Conservation (phyloP, 92 coral and sea anemone genomes). For the Pocillopora grandis region DNA sequence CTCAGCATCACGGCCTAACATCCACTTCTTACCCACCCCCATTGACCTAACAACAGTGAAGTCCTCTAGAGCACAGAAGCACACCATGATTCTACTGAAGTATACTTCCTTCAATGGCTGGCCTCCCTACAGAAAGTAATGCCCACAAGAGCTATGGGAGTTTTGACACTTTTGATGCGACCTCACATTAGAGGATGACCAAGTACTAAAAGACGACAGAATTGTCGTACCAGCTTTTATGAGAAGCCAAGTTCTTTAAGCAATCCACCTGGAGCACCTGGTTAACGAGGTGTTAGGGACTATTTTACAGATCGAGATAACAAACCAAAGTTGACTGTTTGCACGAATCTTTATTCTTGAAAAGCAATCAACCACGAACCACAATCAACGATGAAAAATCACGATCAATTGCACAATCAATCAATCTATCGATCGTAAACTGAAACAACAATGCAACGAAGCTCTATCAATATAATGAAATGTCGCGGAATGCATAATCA, state of each 20-base stretch:
- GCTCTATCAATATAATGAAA: no score
- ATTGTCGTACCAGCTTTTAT: not conserved
- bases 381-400: no score
- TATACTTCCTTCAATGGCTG: slow-evolving; percentile 2
- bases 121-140: slow-evolving; percentile 27
- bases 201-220: slow-evolving; percentile 17
- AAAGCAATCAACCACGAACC: no score
- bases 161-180: slow-evolving; percentile 9
- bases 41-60: slow-evolving; percentile 5
- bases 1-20: not conserved
- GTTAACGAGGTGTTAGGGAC: not conserved
- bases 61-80: not conserved
- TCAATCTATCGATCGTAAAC: no score
- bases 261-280: slow-evolving; percentile 23
- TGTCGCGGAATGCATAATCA: no score
- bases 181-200: slow-evolving; percentile 29
- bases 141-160: slow-evolving; percentile 17
- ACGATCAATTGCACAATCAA: no score
- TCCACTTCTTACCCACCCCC: slow-evolving; percentile 5
- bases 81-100: slow-evolving; percentile 20
- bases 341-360: no score
- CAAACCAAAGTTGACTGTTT: no score
- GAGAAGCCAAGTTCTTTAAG: slow-evolving; percentile 12
- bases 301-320: no score
- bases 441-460: no score